A percentile compares a stretch with the other conserved stretches of the same genome.
Evolutionary conservation across 2,888 invertebrate genomes (phyloP).

Genomic region (Antheraea yamamai): DNA sequence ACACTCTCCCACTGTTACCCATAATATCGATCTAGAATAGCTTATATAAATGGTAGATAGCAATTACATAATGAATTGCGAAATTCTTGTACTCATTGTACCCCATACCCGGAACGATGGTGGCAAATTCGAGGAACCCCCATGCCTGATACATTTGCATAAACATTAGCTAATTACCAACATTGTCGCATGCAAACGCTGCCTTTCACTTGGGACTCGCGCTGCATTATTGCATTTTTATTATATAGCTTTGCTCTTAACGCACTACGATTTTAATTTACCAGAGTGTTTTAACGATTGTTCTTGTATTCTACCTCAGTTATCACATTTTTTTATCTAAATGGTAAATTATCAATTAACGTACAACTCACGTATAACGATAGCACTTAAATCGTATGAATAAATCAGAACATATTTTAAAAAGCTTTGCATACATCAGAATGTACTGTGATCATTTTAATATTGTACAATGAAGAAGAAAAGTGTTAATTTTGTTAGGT

Average conservation of each 20-base stretch:
- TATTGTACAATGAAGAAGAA: no score
- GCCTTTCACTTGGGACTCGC: conserved; percentile 34
- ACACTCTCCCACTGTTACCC: no score
- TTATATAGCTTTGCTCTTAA: conserved; percentile 2
- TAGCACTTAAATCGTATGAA: neutral
- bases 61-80: neutral
- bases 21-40: neutral
- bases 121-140: conserved; percentile 47
- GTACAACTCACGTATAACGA: neutral
- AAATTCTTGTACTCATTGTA: conserved; percentile 18
- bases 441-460: no score
- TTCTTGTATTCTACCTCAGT: neutral
- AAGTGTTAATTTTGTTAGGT: no score
- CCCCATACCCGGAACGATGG: conserved; percentile 21
- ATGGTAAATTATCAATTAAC: neutral
- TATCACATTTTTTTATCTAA: neutral
- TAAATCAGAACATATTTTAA: neutral
- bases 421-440: neutral
- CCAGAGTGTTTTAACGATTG: conserved; percentile 1
- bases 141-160: conserved; percentile 52
- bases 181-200: conserved; percentile 50
- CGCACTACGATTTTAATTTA: conserved; percentile 10
- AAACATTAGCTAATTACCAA: conserved; percentile 52
- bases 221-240: conserved; percentile 5
- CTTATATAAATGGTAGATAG: neutral